Evolutionary conservation across 2,797 vertebrate genomes (phyloP), one percentile per base, ranked within the genome.

Genomic region (Myripristis jacobus): DNA sequence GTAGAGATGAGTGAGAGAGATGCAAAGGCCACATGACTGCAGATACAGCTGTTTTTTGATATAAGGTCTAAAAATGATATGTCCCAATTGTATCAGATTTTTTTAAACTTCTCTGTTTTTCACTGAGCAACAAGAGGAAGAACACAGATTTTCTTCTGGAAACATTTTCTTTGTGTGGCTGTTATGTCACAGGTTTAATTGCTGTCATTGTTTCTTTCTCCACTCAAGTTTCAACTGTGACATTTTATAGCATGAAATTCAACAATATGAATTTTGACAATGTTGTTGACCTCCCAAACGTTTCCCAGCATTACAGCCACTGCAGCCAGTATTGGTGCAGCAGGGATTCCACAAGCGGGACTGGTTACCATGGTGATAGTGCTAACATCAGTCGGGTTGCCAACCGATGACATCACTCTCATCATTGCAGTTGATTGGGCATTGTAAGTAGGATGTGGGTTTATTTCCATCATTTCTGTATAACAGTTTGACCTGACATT

Each of bases 321-420:
- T 0, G 97, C 97, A 1, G 97, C 97, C 75, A 99, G 97, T 85
- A 98, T 99, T 3, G 97, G 97, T 48, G 97, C 97, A 25, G 97
- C 97, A 8, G 97, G 97, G 8, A 98, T 99, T 62, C 97, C 97
- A 0, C 97, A 98, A 73, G 97, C 97, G 0, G 97, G 97, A 41
- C 95, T 99, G 22, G 96, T 98, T 78, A 99, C 97, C 66, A 99
- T 99, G 97, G 97, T 98, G 83, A 98, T 99, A 2, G 97, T 99
- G 64, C 90, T 99, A 56, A 98, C 97, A 59, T 98, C 97, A 0
- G 97, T 99, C 9, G 97, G 97, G 38, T 88, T 99, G 88, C 97
- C 97, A 16, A 98, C 97, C 0, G 97, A 98, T 0, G 97, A 98
- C 92, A 98, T 99, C 92, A 96, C 96, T 1, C 91, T 98, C 69